phyloP scores from a whole-genome alignment of 2,113 vertebrate species.

The Coreoperca whiteheadi region DNA sequence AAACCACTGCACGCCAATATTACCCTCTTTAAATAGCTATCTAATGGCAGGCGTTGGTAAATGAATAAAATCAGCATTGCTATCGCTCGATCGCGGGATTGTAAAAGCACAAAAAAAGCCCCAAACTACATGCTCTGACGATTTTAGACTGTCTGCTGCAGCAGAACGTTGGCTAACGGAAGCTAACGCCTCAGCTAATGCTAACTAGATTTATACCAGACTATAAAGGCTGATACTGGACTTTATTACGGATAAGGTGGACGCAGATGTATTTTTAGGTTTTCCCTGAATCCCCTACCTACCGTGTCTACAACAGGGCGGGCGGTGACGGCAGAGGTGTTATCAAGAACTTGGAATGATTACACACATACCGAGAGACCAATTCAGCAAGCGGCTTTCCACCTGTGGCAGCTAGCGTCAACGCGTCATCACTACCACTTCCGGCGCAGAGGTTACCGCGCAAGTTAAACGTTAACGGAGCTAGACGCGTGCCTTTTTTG shows the following conservation, averaged over 20 bases:
- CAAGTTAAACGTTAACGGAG: conserved; percentile 26
- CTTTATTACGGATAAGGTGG: not conserved
- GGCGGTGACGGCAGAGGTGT: not conserved
- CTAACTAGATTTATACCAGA: conserved; percentile 33
- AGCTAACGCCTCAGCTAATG: conserved; percentile 58
- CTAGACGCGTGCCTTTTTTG: not conserved
- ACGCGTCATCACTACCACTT: conserved; percentile 33
- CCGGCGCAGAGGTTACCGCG: conserved; percentile 69
- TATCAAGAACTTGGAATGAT: not conserved
- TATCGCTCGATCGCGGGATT: too few relatives aligned
- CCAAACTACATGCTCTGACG: not conserved
- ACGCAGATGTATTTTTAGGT: not conserved
- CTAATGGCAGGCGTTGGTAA: not conserved
- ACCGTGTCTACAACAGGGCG: conserved; percentile 40
- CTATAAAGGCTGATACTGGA: too few relatives aligned
- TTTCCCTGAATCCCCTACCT: conserved; percentile 8
- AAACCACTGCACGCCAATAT: not conserved
- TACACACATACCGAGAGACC: not conserved
- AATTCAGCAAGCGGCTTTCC: conserved; percentile 9
- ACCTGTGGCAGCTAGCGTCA: conserved; percentile 13
- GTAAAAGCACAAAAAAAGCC: not conserved
- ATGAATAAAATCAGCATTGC: not conserved
- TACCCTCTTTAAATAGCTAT: not conserved
- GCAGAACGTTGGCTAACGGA: not conserved
- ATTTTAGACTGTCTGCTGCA: conserved; percentile 5